A percentile compares a stretch with the other conserved stretches of the same genome.
These are phyloP conservation scores for Typhlomys cinereus DNA, from an alignment of 2,113 vertebrate species.

Conservation along the genomic window DNA sequence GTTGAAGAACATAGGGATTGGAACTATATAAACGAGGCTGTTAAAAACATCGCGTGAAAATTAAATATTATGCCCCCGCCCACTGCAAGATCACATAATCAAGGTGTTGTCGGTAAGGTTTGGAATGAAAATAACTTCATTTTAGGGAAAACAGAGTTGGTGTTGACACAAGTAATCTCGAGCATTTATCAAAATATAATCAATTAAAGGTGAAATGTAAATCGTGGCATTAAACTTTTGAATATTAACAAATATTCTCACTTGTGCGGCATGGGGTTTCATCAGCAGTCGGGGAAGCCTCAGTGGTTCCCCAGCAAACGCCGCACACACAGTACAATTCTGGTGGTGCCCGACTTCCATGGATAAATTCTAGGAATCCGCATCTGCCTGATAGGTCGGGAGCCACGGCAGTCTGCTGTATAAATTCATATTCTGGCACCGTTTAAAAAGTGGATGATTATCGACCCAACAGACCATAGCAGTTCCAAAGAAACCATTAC, in stretches of 20 bases:
- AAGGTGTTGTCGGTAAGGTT: neutral
- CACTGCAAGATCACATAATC: neutral
- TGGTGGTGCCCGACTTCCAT: neutral
- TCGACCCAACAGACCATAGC: conserved; percentile 84
- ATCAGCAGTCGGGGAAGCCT: neutral
- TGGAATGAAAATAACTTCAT: conserved; percentile 37
- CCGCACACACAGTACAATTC: conserved; percentile 37
- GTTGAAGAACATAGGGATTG: neutral
- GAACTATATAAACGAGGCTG: neutral
- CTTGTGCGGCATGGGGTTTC: neutral
- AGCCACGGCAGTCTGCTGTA: conserved; percentile 73
- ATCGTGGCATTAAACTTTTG: neutral
- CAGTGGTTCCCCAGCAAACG: accelerated
- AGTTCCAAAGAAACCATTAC: conserved; percentile 85
- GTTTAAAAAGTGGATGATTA: conserved; percentile 86
- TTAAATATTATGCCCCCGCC: neutral
- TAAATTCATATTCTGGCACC: conserved; percentile 85
- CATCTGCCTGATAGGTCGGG: conserved; percentile 81
- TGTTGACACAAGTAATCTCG: neutral
- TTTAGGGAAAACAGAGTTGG: conserved; percentile 29
- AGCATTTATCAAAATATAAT: conserved; percentile 29
- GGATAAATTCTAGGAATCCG: conserved; percentile 68
- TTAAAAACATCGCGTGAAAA: neutral
- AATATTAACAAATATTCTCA: neutral
- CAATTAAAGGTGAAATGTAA: conserved; percentile 29